Conservation (phyloP, 2,888 invertebrate species). For the Amiota minor region DNA sequence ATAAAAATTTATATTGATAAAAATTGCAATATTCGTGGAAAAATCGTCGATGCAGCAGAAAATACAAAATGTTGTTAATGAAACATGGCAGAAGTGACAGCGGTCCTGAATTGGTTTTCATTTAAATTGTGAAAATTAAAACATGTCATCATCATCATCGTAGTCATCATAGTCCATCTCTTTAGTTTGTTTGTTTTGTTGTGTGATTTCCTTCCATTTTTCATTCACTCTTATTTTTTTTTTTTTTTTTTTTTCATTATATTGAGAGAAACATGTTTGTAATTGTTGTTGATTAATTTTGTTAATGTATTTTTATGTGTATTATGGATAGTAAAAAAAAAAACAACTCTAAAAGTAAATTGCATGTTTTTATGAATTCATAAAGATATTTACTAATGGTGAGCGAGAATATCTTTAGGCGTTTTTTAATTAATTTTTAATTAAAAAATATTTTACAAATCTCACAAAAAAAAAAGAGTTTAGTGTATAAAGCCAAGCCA, state of each 20-base stretch:
- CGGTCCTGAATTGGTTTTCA: conserved; percentile 4
- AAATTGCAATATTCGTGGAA: conserved; percentile 15
- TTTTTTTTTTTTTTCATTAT: not conserved
- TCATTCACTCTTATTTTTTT: not conserved
- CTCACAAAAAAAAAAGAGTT: no score
- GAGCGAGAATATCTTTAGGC: no score
- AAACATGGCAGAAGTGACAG: not conserved
- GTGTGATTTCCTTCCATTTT: not conserved
- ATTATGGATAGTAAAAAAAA: no score
- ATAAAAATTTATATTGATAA: not conserved
- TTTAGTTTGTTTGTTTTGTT: not conserved
- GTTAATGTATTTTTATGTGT: conserved; percentile 8
- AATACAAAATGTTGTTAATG: conserved; percentile 7
- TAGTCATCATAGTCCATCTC: not conserved
- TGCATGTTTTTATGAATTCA: no score
- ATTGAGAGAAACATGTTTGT: not conserved
- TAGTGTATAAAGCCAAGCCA: no score
- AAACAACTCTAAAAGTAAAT: no score
- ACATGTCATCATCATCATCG: conserved; percentile 10
- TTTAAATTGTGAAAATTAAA: conserved; percentile 25
- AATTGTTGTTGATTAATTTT: conserved; percentile 14
- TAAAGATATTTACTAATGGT: no score
- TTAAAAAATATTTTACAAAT: no score
- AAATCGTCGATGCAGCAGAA: conserved; percentile 12
- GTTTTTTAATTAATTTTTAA: no score